Evolutionary conservation across 1,140 invertebrate genomes (phyloP).

Genomic region (Neotoxoptera formosana): DNA sequence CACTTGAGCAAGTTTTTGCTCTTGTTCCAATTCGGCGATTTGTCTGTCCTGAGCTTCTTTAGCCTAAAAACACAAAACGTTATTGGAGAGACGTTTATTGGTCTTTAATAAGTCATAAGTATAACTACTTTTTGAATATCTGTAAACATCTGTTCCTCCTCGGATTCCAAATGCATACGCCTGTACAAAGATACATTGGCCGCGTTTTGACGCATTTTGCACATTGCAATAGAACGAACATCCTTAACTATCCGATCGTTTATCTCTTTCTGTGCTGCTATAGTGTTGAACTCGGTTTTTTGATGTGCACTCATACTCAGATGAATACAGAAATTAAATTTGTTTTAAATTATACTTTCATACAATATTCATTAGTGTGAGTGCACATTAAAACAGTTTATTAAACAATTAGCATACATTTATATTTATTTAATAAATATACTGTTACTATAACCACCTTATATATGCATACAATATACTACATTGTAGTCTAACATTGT

Average conservation of each 20-base stretch:
- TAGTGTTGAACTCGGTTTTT: background rate
- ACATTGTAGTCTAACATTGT: background rate
- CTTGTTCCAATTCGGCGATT: conserved; percentile 14
- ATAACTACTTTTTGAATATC: conserved; percentile 17
- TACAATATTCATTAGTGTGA: background rate
- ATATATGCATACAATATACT: background rate
- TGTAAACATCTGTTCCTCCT: background rate
- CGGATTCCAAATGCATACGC: background rate
- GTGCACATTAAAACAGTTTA: background rate
- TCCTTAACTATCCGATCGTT: background rate
- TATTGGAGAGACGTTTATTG: background rate
- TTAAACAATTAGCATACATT: background rate
- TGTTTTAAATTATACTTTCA: background rate
- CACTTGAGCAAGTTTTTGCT: conserved; percentile 34
- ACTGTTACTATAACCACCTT: background rate
- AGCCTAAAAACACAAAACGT: conserved; percentile 6
- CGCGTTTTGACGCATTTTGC: background rate
- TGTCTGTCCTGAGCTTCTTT: conserved; percentile 1
- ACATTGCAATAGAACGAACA: background rate
- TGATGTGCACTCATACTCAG: background rate
- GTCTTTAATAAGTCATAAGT: background rate
- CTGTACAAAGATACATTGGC: background rate
- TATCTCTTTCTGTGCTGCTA: background rate
- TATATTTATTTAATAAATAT: background rate
- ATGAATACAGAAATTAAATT: background rate